phyloP scores from a whole-genome alignment of 2,113 vertebrate species.

The human region GRCh38 chr12:100791501-100792000 shows the following conservation, averaged over 20 bases:
- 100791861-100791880: not conserved
- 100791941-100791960: not conserved
- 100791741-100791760: not conserved
- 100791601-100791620: not conserved
- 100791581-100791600: not conserved
- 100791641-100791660: not conserved
- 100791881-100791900: not conserved
- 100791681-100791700: not conserved
- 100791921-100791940: not conserved
- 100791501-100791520: not conserved
- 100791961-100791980: not conserved
- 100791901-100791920: not conserved
- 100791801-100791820: not conserved
- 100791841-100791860: not conserved
- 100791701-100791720: not conserved
- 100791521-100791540: not conserved
- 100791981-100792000: not conserved
- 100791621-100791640: not conserved
- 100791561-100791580: constrained; percentile 21
- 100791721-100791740: not conserved
- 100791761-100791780: not conserved
- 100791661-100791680: not conserved
- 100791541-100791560: not conserved
- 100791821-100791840: not conserved
- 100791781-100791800: too few relatives aligned